Conservation (phyloP, 2,888 invertebrate species). For the Ormyrus rosae region DNA sequence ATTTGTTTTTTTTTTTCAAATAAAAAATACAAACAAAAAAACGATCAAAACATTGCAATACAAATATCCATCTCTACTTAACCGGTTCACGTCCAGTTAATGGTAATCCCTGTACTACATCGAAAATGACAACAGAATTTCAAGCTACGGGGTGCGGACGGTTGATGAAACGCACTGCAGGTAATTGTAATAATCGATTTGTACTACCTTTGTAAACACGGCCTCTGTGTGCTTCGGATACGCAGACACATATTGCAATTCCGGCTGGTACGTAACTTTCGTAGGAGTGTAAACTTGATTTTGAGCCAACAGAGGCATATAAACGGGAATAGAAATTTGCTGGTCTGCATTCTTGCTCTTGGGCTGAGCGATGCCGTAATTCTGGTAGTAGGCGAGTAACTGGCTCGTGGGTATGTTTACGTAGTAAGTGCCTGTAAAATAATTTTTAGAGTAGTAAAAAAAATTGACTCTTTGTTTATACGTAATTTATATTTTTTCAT, state of each 20-base stretch:
- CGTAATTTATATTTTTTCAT: too few relatives aligned
- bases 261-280: slow-evolving; percentile 66
- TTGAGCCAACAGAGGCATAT: slow-evolving; percentile 63
- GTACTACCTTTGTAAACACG: slow-evolving; percentile 35
- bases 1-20: too few relatives aligned
- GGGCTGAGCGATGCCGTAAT: slow-evolving; percentile 59
- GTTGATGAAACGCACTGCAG: too few relatives aligned
- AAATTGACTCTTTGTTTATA: too few relatives aligned
- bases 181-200: too few relatives aligned
- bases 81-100: too few relatives aligned
- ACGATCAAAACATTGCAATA: too few relatives aligned
- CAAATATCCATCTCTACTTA: too few relatives aligned
- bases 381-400: slow-evolving; percentile 68
- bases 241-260: slow-evolving; percentile 61
- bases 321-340: slow-evolving; percentile 66
- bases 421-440: slow-evolving; percentile 65
- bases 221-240: slow-evolving; percentile 62
- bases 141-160: too few relatives aligned
- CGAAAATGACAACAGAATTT: too few relatives aligned
- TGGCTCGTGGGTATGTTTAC: slow-evolving; percentile 69
- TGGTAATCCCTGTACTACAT: too few relatives aligned
- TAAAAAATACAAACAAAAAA: too few relatives aligned
- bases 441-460: not conserved
- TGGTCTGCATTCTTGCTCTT: slow-evolving; percentile 62
- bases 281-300: slow-evolving; percentile 60